Conservation (phyloP, 2,888 invertebrate species). For the Xiphydria camelus region DNA sequence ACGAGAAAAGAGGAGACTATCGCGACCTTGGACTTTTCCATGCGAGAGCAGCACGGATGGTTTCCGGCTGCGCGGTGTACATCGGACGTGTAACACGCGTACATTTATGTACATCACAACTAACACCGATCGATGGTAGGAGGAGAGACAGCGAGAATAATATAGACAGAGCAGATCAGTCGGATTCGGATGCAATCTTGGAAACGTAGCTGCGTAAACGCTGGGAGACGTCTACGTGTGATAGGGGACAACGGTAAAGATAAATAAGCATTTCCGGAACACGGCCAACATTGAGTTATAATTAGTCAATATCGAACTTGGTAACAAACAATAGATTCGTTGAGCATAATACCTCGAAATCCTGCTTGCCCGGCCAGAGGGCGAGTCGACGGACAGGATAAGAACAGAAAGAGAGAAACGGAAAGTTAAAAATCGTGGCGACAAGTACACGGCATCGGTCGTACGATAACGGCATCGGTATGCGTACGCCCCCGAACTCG, state of each 20-base stretch:
- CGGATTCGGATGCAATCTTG: conserved; percentile 47
- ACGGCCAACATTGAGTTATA: conserved; percentile 51
- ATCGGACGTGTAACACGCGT: background rate
- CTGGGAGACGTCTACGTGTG: conserved; percentile 16
- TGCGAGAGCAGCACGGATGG: background rate
- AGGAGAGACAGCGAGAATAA: conserved; percentile 43
- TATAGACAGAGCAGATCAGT: conserved; percentile 52
- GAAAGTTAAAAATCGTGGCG: conserved; percentile 44
- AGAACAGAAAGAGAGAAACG: conserved; percentile 70
- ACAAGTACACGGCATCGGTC: too few relatives aligned
- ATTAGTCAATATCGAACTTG: conserved; percentile 45
- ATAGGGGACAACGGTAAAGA: conserved; percentile 38
- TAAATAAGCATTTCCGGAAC: conserved; percentile 52
- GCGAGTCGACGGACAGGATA: conserved; percentile 70
- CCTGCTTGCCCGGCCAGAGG: conserved; percentile 71
- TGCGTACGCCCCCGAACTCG: too few relatives aligned
- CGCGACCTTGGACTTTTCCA: background rate
- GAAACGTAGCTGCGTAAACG: conserved; percentile 29
- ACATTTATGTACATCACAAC: conserved; percentile 39
- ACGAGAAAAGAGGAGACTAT: background rate
- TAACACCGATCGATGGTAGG: conserved; percentile 52
- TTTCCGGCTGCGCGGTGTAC: conserved; percentile 7
- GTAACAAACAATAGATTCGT: conserved; percentile 53
- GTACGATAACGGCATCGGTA: too few relatives aligned
- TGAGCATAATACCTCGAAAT: conserved; percentile 80